Evolutionary conservation across 1,140 invertebrate genomes (phyloP).

Genomic region (Andrena cerasifolii): DNA sequence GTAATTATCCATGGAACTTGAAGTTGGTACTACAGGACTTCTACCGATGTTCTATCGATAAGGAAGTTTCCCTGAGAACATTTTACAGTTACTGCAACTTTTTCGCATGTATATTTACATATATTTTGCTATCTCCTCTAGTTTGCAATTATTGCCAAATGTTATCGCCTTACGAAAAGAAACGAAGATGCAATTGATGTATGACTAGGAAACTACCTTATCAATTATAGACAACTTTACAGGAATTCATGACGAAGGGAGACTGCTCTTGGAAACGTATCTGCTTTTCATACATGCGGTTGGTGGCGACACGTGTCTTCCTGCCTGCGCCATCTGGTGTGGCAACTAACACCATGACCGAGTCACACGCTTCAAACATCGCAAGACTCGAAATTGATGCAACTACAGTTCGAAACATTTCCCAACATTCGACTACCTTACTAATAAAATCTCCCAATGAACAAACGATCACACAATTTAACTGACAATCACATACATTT

Average conservation of each 20-base stretch:
- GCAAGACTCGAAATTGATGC: neutral
- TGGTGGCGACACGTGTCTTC: conserved; percentile 36
- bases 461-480: too few species aligned
- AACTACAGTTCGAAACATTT: neutral
- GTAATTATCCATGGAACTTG: too few species aligned
- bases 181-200: neutral
- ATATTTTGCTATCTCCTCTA: too few species aligned
- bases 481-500: too few species aligned
- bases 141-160: too few species aligned
- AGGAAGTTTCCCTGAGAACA: neutral
- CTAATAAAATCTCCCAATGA: too few species aligned
- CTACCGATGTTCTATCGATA: conserved; percentile 4
- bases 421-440: too few species aligned
- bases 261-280: neutral
- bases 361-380: neutral
- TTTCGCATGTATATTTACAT: too few species aligned
- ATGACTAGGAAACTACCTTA: conserved; percentile 39
- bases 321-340: conserved; percentile 12
- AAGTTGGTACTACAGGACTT: neutral
- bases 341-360: neutral
- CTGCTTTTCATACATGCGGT: neutral
- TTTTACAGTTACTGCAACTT: too few species aligned
- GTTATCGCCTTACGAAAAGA: too few species aligned
- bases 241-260: conserved; percentile 14
- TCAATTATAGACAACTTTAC: conserved; percentile 8